Base-by-base conservation (phyloP, 1,140 invertebrate genomes). In the Zelostemma sp. region DNA sequence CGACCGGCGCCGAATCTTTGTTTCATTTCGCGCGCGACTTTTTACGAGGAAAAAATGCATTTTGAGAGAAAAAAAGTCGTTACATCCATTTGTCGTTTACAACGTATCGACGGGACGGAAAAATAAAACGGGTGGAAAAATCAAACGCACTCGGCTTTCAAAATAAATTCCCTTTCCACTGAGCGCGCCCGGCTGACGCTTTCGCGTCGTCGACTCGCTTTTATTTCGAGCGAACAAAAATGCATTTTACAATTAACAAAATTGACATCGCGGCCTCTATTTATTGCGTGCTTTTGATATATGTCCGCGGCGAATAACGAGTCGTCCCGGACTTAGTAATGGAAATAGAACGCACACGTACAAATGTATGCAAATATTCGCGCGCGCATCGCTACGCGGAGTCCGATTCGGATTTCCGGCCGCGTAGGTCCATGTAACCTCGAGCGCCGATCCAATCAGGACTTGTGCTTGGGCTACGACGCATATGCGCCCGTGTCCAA, bases 191-290 rank as follows among this genome's bases (percentile, higher is more conserved):
- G 47, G 14, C 59, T 67, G 68, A 67, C 57, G 63, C 56, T 72
- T 61, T 64, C 60, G 57, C 12, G 60, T 49, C 46, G 21, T 31
- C 55, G 55, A 53, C n/a, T 64, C 55, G 49, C 60, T 72, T 72
- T 63, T 63, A 66, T 64, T 72, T 56, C 61, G 53, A 66, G 59
- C 69, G 69, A 64, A 68, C 70, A 68, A 72, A 72, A 72, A 72
- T 60, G 72, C 72, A 73, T 79, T 78, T 78, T 71, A 78, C 78
- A 81, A 83, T 83, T 83, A 83, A 80, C 74, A 73, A 68, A 80
- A 83, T 81, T 81, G 78, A 81, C 80, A 83, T 79, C 75, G 73
- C 69, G 58, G 58, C 50, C 72, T 60, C 57, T 78, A 77, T 80
- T 80, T 81, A 76, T 79, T 72, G 73, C 67, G 63, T 68, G 73